Evolutionary conservation across 2,113 vertebrate genomes (phyloP).

Genomic region (Phaethon lepturus): DNA sequence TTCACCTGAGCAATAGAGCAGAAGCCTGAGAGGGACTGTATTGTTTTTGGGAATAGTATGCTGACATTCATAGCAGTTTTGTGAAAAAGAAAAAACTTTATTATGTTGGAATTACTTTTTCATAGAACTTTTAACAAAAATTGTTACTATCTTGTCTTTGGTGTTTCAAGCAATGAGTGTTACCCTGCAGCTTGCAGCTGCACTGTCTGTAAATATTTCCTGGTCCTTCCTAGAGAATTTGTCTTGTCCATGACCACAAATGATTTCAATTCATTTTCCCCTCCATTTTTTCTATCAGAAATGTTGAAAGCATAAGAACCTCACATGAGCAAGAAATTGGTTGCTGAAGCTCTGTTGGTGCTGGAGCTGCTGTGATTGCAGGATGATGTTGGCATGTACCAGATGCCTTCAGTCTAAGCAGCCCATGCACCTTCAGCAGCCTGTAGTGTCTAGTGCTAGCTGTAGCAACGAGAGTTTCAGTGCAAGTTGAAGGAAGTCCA

Average conservation of each 20-base stretch:
- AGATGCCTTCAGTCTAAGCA: background rate
- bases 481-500: background rate
- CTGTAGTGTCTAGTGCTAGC: no score
- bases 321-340: background rate
- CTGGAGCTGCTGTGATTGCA: background rate
- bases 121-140: background rate
- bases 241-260: background rate
- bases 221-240: background rate
- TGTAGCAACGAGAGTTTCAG: background rate
- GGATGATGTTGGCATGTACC: no score
- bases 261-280: background rate
- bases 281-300: background rate
- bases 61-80: background rate
- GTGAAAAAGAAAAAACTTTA: background rate
- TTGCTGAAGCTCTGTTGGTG: background rate
- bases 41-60: background rate
- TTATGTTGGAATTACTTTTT: background rate
- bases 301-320: background rate
- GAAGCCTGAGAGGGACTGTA: background rate
- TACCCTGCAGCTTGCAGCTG: background rate
- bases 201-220: background rate
- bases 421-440: background rate
- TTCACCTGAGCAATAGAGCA: background rate
- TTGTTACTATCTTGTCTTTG: background rate
- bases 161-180: background rate